phyloP scores from a whole-genome alignment of 30 jellyfish, hydroid and myxozoan species.

The Aurelia sp. region DNA sequence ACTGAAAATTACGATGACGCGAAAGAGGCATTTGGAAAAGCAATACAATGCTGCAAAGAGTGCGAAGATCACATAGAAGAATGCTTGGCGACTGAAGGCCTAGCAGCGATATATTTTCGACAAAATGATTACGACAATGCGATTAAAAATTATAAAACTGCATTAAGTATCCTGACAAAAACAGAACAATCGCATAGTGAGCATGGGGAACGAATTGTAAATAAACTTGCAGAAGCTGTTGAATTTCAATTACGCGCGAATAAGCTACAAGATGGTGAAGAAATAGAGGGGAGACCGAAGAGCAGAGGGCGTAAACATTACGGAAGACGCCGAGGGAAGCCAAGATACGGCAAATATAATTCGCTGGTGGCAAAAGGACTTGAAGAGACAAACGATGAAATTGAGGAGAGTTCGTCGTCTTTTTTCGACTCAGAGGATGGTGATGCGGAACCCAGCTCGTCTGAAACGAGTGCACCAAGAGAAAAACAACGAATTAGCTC shows the following conservation, averaged over 20 bases:
- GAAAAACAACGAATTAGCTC: background rate
- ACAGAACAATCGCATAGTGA: conserved; percentile 11
- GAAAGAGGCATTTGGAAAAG: conserved; percentile 57
- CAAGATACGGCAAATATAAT: conserved; percentile 45
- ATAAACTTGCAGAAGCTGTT: conserved; percentile 82
- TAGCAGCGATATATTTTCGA: conserved; percentile 83
- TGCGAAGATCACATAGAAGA: conserved; percentile 77
- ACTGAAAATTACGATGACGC: conserved; percentile 67
- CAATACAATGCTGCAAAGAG: conserved; percentile 80
- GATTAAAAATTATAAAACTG: conserved; percentile 66
- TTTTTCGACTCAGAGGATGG: background rate
- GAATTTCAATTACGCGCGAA: conserved; percentile 38
- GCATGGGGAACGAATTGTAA: conserved; percentile 78
- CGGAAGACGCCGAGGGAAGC: conserved; percentile 20
- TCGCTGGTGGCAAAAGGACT: conserved; percentile 86
- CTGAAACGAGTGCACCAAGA: background rate
- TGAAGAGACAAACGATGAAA: conserved; percentile 60
- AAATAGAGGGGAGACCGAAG: background rate
- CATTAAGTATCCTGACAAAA: conserved; percentile 59
- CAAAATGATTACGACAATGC: conserved; percentile 75
- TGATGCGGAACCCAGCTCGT: conserved; percentile 9
- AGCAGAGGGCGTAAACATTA: background rate
- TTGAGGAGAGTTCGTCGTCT: conserved; percentile 14
- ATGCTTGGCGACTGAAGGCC: conserved; percentile 89
- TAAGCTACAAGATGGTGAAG: background rate